Evolutionary conservation across 23 tunicate genomes (phyloP).

Genomic region (Botrylloides violaceus): DNA sequence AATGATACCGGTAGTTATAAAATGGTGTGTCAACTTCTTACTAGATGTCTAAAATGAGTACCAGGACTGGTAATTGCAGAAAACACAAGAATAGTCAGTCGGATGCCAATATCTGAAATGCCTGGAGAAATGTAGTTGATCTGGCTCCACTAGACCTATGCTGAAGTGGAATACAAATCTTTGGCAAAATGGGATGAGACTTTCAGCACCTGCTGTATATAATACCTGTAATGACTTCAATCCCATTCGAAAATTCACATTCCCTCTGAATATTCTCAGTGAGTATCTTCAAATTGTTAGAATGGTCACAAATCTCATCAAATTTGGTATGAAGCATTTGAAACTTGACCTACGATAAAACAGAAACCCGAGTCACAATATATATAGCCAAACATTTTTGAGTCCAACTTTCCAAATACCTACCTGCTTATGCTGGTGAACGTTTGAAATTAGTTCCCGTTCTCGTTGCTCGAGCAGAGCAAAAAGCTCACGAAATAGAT

Average conservation of each 20-base stretch:
- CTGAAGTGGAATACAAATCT: no score
- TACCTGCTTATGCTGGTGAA: slow-evolving; percentile 55
- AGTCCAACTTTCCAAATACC: neutral
- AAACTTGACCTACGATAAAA: slow-evolving; percentile 40
- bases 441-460: slow-evolving; percentile 43
- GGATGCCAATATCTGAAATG: no score
- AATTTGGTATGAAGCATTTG: slow-evolving; percentile 31
- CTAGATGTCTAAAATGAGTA: no score
- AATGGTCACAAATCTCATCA: slow-evolving; percentile 14
- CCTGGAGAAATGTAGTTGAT: no score
- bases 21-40: no score
- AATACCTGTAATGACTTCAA: slow-evolving; percentile 58
- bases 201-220: no score
- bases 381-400: neutral
- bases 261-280: slow-evolving; percentile 36
- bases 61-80: no score
- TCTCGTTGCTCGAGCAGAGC: slow-evolving; percentile 52
- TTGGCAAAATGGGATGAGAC: no score
- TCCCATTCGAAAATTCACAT: slow-evolving; percentile 29
- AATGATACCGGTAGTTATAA: no score
- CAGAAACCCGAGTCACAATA: neutral
- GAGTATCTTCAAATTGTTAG: slow-evolving; percentile 32
- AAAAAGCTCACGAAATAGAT: slow-evolving; percentile 35
- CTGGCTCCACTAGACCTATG: no score
- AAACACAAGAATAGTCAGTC: no score